phyloP scores from a whole-genome alignment of 2,888 invertebrate species.

The Ichneumon xanthorius region DNA sequence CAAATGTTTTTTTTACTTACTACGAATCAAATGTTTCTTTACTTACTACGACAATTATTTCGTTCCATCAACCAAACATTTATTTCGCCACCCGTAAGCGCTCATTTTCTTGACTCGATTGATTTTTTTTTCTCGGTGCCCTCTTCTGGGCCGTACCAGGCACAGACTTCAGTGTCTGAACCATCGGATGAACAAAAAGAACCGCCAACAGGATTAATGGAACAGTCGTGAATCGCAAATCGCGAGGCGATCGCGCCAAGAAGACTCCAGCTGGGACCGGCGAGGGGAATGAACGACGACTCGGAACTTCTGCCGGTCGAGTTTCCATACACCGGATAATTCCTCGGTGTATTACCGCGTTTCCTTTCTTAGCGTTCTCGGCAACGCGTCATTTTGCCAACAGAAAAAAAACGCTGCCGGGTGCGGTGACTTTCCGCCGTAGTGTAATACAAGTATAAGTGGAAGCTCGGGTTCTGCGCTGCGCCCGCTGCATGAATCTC shows the following conservation, averaged over 20 bases:
- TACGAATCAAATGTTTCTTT: too few relatives aligned
- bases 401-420: conserved; percentile 4
- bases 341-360: conserved; percentile 55
- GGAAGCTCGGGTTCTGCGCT: conserved; percentile 25
- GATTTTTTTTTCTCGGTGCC: too few relatives aligned
- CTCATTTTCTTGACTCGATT: too few relatives aligned
- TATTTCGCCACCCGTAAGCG: too few relatives aligned
- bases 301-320: conserved; percentile 33
- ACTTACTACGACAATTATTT: too few relatives aligned
- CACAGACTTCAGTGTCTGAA: too few relatives aligned
- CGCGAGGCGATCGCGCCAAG: conserved; percentile 51
- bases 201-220: not conserved
- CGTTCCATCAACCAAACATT: too few relatives aligned
- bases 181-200: conserved; percentile 7
- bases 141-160: too few relatives aligned
- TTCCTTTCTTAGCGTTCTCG: conserved; percentile 53
- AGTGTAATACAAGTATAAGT: conserved; percentile 17
- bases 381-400: conserved; percentile 60
- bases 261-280: not conserved
- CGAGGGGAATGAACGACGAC: conserved; percentile 30
- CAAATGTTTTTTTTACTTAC: too few relatives aligned
- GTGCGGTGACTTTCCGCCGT: not conserved
- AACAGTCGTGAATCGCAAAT: conserved; percentile 45
- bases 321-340: conserved; percentile 51
- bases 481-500: conserved; percentile 48